Evolutionary conservation across 2,888 invertebrate species (phyloP), one percentile per base, ranked within the genome.

Genomic region (Drosophila lutescens): DNA sequence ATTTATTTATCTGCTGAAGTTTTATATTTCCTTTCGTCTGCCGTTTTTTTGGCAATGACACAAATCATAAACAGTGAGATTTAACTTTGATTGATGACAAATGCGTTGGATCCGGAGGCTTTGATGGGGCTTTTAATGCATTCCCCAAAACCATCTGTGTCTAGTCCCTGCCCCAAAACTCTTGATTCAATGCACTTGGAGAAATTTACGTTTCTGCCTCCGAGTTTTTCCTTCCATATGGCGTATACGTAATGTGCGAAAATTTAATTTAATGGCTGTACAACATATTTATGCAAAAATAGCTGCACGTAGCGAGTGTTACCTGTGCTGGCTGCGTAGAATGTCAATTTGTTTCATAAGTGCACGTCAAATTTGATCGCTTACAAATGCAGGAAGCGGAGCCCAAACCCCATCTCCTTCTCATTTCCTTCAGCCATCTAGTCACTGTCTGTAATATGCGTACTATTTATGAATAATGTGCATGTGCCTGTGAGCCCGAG

Each of bases 31-130:
- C n/a, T 13, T n/a, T 61, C 32, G n/a, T 36, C 55, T 34, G 66
- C 69, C 56, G 76, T 58, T 58, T 55, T 76, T 55, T 76, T 71
- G 81, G 76, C 81, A 80, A 68, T 79, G 80, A 71, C 68, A 80
- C 71, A 80, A 77, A 90, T 88, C 90, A 90, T 90, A 90, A 91
- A 89, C 89, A 90, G 89, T 89, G 88, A 84, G 91, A 91, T 89
- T 91, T 90, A 89, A 90, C 91, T 86, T 90, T 91, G 91, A 90
- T 90, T 91, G 91, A 91, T 91, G 90, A 88, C 90, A 89, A 90
- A 85, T 81, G 78, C 84, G 44, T 56, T 56, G 75, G 68, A 61
- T 55, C 74, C 23, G 34, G 34, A 76, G 82, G 71, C 71, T 80
- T 86, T 84, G 86, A 86, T 88, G 80, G 76, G 69, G 26, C 55